Conservation (phyloP, 2,113 vertebrate genomes). For the Pelobates fuscus region DNA sequence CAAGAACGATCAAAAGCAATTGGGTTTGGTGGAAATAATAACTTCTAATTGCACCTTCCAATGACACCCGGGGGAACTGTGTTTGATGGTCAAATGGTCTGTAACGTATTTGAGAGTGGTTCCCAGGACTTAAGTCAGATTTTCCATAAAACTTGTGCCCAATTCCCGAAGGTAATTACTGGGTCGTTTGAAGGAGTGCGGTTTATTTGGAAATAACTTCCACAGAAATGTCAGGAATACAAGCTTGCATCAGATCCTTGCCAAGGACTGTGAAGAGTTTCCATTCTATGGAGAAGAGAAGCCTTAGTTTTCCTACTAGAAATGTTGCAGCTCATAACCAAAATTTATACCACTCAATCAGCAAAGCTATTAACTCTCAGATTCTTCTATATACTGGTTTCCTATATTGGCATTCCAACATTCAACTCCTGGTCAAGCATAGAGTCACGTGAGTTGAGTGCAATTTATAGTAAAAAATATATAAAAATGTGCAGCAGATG, state of each 20-base stretch:
- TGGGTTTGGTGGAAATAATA: conserved; percentile 50
- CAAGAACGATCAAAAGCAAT: conserved; percentile 48
- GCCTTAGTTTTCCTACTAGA: conserved; percentile 26
- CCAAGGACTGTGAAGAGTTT: conserved; percentile 44
- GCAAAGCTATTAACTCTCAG: conserved; percentile 26
- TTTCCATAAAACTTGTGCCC: conserved; percentile 48
- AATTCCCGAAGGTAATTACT: conserved; percentile 50
- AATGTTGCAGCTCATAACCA: conserved; percentile 42
- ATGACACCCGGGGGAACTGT: conserved; percentile 40
- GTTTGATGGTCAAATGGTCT: conserved; percentile 51
- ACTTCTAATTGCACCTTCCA: conserved; percentile 50
- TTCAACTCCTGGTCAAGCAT: too few relatives aligned
- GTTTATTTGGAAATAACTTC: conserved; percentile 52
- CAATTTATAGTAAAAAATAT: too few relatives aligned
- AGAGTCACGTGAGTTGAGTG: too few relatives aligned
- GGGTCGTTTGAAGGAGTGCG: conserved; percentile 45
- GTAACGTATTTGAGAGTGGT: conserved; percentile 44
- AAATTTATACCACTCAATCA: conserved; percentile 16
- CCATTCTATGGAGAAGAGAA: conserved; percentile 35
- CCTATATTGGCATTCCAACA: too few relatives aligned
- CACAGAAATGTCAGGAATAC: conserved; percentile 46
- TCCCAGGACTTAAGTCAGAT: conserved; percentile 50
- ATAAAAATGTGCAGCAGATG: too few relatives aligned
- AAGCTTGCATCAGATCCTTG: conserved; percentile 44
- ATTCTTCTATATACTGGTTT: too few relatives aligned